Base-by-base conservation (phyloP, 2,888 invertebrate species). In the Microctonus hyperodae region DNA sequence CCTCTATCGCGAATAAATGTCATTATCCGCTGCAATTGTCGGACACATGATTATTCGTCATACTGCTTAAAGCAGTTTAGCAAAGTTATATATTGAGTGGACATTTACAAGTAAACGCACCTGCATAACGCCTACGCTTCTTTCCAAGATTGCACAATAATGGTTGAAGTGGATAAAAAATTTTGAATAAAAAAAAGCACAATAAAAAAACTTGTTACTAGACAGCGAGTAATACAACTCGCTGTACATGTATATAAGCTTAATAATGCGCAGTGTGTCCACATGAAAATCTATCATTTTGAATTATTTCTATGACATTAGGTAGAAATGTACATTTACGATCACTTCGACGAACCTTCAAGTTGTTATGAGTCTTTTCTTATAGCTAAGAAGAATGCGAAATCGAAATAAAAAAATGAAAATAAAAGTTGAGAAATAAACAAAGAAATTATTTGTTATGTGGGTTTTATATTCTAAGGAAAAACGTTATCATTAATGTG, bases 91-190 rank as follows among this genome's bases (percentile, higher is more conserved):
- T 60, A 31, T 31, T 44, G 56, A 23, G 44, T 23, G 23, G 13
- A 22, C 10, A 35, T 40, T 58, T 20, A 22, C 25, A 33, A 33
- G 44, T 16, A 20, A 51, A 22, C 64, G 57, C 61, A 68, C 64
- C 64, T 61, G 64, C 40, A 33, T 40, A 53, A 48, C 65, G 56
- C 68, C 68, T 61, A 68, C 68, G 56, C 63, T 33, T 25, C 40
- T 44, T 58, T 51, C 16, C 16, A 44, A n/a, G n/a, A 44, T 44
- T 63, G 37, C 31, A 31, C 55, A 58, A 58, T 23, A 35, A 33
- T 37, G 48, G 20, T 44, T 57, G 11, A 48, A n/a, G 53, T 35
- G 28, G 37, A 40, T 61, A 57, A 61, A 65, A 35, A 13, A n/a
- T n/a, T 58, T 44, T 28, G 40, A 40, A 28, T 13, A 51, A 22